These are phyloP conservation scores for Melanostigma gelatinosum DNA, from an alignment of 2,113 vertebrate species.

Conservation along the genomic window DNA sequence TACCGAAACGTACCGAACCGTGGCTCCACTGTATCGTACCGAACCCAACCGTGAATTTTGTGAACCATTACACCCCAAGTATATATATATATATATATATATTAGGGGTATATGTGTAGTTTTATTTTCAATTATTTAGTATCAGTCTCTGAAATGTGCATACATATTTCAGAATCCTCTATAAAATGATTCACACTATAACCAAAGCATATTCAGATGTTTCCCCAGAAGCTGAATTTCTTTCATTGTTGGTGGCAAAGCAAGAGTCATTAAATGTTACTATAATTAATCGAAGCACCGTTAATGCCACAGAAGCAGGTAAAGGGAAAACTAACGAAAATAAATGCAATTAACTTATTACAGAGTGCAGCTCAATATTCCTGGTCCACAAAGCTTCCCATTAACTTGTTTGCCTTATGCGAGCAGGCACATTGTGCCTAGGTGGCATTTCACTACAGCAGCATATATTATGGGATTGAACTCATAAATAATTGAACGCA, in stretches of 20 bases:
- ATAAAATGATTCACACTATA: background rate
- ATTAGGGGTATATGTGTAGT: too few relatives aligned
- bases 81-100: too few relatives aligned
- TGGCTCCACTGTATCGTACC: too few relatives aligned
- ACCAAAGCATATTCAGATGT: background rate
- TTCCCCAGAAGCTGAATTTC: background rate
- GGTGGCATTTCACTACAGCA: conserved; percentile 40
- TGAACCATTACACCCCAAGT: too few relatives aligned
- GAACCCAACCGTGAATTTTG: too few relatives aligned
- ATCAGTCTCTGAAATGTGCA: background rate
- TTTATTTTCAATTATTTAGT: too few relatives aligned
- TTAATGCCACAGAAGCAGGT: background rate
- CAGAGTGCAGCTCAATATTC: conserved; percentile 2
- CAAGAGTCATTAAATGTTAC: background rate
- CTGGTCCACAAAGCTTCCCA: conserved; percentile 17
- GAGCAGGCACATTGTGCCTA: background rate
- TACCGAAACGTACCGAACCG: too few relatives aligned
- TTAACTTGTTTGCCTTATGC: conserved; percentile 53
- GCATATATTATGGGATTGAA: conserved; percentile 34
- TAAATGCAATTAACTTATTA: conserved; percentile 19
- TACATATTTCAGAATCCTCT: background rate
- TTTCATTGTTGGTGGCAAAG: conserved; percentile 1
- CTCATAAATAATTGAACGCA: conserved; percentile 59
- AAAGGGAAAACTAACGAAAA: conserved; percentile 4
- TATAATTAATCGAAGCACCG: conserved; percentile 10